Conservation (phyloP, 1,140 invertebrate species). For the Chironomus tepperi region DNA sequence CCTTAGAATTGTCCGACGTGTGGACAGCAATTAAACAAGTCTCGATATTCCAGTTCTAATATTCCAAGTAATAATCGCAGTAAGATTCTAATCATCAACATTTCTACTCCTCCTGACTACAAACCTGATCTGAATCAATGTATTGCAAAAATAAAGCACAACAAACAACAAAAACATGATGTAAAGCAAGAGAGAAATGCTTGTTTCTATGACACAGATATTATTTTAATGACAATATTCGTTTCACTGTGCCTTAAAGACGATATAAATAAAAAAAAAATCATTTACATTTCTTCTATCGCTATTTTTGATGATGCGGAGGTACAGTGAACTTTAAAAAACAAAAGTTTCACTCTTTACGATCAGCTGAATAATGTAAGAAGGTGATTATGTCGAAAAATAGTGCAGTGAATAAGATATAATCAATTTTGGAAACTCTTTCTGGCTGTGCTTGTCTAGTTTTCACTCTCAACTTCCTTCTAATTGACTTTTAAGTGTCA, state of each 20-base stretch:
- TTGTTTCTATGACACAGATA: not conserved
- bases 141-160: no score
- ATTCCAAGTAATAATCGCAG: no score
- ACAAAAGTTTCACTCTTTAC: not conserved
- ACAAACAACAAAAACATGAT: not conserved
- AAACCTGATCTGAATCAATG: no score
- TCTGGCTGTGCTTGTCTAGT: no score
- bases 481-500: no score
- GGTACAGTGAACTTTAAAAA: not conserved
- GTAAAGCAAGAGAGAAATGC: not conserved
- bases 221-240: slow-evolving; percentile 9
- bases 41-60: no score
- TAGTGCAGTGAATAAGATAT: slow-evolving; percentile 5
- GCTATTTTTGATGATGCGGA: not conserved
- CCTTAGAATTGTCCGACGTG: no score
- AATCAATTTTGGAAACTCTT: not conserved
- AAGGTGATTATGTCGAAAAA: not conserved
- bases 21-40: no score
- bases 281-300: not conserved
- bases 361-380: not conserved
- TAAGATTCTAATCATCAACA: no score
- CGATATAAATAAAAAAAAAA: not conserved
- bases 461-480: no score
- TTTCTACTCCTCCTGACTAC: no score
- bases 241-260: not conserved